phyloP scores from a whole-genome alignment of 2,797 vertebrate genomes.

The Paguma larvata region DNA sequence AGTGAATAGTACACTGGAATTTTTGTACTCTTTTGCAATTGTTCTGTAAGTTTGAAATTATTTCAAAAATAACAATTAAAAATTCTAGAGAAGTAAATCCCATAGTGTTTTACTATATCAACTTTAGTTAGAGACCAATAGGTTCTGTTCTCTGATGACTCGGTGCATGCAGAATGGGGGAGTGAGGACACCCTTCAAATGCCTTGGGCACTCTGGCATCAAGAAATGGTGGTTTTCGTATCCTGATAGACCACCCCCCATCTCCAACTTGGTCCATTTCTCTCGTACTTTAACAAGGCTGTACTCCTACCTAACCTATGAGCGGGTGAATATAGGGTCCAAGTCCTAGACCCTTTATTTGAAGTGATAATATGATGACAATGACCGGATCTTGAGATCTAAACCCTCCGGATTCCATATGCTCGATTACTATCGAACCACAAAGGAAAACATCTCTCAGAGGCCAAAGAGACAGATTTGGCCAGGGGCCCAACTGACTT shows the following conservation, averaged over 20 bases:
- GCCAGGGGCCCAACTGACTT: background rate
- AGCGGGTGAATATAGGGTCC: background rate
- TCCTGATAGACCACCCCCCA: accelerated
- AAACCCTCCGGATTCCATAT: background rate
- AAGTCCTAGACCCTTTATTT: slow-evolving; percentile 17
- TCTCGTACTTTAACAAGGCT: background rate
- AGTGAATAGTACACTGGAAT: background rate
- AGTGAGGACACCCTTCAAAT: background rate
- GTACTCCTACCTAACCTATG: background rate
- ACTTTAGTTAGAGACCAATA: background rate
- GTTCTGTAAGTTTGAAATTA: slow-evolving; percentile 11
- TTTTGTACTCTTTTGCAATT: background rate
- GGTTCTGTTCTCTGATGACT: background rate
- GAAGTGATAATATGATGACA: background rate
- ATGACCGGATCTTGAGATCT: background rate
- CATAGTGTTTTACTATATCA: background rate
- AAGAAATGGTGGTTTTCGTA: background rate
- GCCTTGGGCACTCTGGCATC: background rate
- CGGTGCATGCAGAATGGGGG: background rate
- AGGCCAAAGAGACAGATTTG: background rate
- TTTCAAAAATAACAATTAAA: slow-evolving; percentile 30
- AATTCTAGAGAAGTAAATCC: background rate
- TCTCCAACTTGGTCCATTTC: background rate
- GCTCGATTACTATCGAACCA: background rate
- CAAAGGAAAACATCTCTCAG: background rate